phyloP scores from a whole-genome alignment of 2,113 vertebrate genomes.

The Larimichthys crocea region DNA sequence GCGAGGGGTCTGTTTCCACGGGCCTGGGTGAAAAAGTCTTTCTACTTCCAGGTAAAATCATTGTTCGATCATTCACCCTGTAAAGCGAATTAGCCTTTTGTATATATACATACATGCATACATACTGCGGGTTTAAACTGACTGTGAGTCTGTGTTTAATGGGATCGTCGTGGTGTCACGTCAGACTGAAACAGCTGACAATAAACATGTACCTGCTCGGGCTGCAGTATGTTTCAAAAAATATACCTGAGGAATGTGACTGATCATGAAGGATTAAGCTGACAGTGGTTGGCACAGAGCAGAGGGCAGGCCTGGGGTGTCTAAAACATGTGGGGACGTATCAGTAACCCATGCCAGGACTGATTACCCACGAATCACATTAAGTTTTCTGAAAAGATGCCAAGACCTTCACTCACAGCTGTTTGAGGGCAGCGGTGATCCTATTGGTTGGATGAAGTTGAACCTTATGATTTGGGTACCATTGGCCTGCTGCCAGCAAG shows the following conservation, averaged over 20 bases:
- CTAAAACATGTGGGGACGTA: not conserved
- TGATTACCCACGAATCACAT: not conserved
- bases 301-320: constrained; percentile 9
- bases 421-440: constrained; percentile 24
- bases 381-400: not conserved
- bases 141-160: not conserved
- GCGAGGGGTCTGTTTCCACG: constrained; percentile 93
- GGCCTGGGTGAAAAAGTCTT: constrained; percentile 92
- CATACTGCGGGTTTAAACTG: not conserved
- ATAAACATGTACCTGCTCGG: not conserved
- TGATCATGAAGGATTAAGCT: not conserved
- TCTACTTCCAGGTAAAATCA: constrained; percentile 88
- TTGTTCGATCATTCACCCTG: not conserved
- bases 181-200: constrained; percentile 62
- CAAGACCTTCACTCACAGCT: not conserved
- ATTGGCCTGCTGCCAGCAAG: constrained; percentile 16
- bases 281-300: not conserved
- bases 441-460: constrained; percentile 2
- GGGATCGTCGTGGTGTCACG: constrained; percentile 25
- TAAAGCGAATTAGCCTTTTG: not conserved
- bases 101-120: no score
- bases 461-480: constrained; percentile 19
- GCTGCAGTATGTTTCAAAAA: not conserved
- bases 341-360: not conserved
- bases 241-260: constrained; percentile 53